phyloP scores from a whole-genome alignment of 2,888 invertebrate species.

The Acrocyrtus sp. region DNA sequence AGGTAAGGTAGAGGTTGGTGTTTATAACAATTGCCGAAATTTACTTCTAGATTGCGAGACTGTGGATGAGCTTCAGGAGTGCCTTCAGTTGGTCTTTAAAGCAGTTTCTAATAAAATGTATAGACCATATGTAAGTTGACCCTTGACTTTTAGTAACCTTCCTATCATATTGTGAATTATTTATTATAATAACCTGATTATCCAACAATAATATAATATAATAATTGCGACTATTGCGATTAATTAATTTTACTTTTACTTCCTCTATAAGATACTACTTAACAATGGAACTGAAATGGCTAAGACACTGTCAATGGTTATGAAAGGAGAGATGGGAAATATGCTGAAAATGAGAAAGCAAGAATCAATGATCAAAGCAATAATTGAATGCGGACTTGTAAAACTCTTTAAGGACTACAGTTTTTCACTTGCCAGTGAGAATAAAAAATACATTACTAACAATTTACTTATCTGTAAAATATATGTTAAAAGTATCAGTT shows the following conservation, averaged over 20 bases:
- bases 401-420: conserved; percentile 61
- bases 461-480: neutral
- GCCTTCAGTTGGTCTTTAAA: conserved; percentile 46
- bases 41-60: conserved; percentile 35
- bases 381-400: conserved; percentile 56
- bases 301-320: conserved; percentile 32
- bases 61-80: conserved; percentile 50
- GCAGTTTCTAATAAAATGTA: conserved; percentile 56
- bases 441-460: neutral
- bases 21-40: no score
- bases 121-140: conserved; percentile 61
- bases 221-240: neutral
- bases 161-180: no score
- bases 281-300: conserved; percentile 53
- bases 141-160: no score
- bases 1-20: neutral
- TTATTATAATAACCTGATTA: no score
- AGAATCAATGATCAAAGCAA: conserved; percentile 45
- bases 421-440: conserved; percentile 58
- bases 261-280: conserved; percentile 59
- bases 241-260: conserved; percentile 10
- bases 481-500: no score
- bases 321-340: conserved; percentile 41
- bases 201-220: neutral
- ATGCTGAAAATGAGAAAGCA: conserved; percentile 40